Base-by-base conservation (phyloP, 2,888 invertebrate genomes). In the Noctua janthina region DNA sequence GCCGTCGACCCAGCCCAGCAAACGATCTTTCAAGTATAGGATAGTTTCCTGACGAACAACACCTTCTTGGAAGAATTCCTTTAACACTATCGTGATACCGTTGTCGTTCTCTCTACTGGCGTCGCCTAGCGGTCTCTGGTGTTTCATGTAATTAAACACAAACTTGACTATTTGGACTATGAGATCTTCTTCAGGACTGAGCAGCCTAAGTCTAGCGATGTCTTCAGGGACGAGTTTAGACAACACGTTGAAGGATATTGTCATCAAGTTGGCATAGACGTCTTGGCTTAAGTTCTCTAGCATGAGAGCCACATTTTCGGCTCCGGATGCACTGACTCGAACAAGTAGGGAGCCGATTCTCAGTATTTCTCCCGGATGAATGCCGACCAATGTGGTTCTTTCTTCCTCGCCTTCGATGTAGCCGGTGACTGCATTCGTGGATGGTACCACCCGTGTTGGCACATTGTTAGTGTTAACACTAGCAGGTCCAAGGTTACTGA, bases 31-130 rank as follows among this genome's bases (percentile, higher is more conserved):
- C 85, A 97, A 90, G 72, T 86, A 59, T 74, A 96, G 76, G 74
- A 97, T 94, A 0, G 95, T 95, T 0, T 95, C 95, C 79, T 94
- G 93, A 11, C 94, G 92, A 8, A 97, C 91, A 0, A 92, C 87
- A 0, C 97, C 97, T 35, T 97, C 95, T 88, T 96, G 95, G 90
- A 97, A 97, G 87, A 97, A 97, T 82, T 96, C 95, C 82, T 94
- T 95, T 15, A 97, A 79, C 2, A 96, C 92, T 23, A 94, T 90
- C 0, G 94, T 79, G n/a, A 97, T 95, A 5, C 94, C 93, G 56
- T 95, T 95, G 77, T 97, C 97, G 0, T 88, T 90, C 1, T 94
- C 91, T 1, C 89, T 82, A 78, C 92, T 91, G 0, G 93, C 81
- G 6, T 95, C 95, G 0, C 96, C 96, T 0, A 97, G 84, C 7